These are phyloP conservation scores for Trisateles emortualis DNA, from an alignment of 2,888 invertebrate genomes.

Conservation along the genomic window DNA sequence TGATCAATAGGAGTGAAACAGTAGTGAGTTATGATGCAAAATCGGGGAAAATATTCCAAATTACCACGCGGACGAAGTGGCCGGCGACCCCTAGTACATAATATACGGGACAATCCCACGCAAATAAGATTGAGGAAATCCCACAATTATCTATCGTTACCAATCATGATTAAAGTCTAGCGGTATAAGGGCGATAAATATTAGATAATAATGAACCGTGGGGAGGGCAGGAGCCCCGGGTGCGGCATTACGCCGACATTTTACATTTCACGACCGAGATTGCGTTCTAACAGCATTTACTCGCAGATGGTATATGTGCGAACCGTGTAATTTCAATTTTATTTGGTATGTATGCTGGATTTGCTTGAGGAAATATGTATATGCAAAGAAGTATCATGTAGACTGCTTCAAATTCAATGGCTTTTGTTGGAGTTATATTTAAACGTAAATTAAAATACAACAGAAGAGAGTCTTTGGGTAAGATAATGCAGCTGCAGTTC, in stretches of 20 bases:
- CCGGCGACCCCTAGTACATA: too few relatives aligned
- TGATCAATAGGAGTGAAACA: too few relatives aligned
- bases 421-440: neutral
- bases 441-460: neutral
- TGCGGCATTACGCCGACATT: conserved; percentile 38
- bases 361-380: conserved; percentile 30
- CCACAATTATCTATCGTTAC: conserved; percentile 3
- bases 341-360: conserved; percentile 36
- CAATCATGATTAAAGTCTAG: conserved; percentile 25
- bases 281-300: conserved; percentile 57
- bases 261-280: conserved; percentile 50
- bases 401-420: neutral
- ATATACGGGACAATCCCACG: too few relatives aligned
- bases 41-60: too few relatives aligned
- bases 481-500: neutral
- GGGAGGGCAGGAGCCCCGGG: conserved; percentile 15
- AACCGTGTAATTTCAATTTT: conserved; percentile 48
- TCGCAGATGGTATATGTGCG: conserved; percentile 51
- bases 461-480: neutral
- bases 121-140: too few relatives aligned
- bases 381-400: conserved; percentile 28
- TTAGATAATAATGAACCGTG: conserved; percentile 52
- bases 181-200: conserved; percentile 45
- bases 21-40: too few relatives aligned
- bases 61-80: too few relatives aligned